These are phyloP conservation scores for Strongylocentrotus purpuratus DNA, from an alignment of 35 echinoderm and acorn worm genomes.

Conservation along the genomic window DNA sequence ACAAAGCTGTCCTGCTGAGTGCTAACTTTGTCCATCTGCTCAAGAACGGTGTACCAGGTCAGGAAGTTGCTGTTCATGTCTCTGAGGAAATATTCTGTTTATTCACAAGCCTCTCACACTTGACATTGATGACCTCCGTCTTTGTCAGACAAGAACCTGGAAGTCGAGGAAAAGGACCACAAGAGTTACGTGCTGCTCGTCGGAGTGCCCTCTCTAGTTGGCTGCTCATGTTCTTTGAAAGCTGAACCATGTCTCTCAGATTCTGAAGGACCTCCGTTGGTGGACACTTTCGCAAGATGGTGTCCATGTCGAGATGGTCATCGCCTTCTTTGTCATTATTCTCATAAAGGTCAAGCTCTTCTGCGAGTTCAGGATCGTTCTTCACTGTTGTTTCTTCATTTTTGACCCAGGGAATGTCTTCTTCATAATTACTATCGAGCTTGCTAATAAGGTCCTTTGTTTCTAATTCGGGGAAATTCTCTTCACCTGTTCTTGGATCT, in stretches of 20 bases:
- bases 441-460: too few relatives aligned
- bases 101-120: neutral
- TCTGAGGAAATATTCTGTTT: neutral
- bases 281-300: neutral
- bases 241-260: neutral
- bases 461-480: too few relatives aligned
- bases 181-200: neutral
- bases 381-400: neutral
- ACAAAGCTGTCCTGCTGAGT: neutral
- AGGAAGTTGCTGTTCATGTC: neutral
- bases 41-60: neutral
- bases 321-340: neutral
- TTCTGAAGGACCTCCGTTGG: neutral
- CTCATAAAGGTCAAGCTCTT: neutral
- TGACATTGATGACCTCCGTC: neutral
- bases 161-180: neutral
- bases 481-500: too few relatives aligned
- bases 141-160: neutral
- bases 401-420: too few relatives aligned
- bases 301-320: neutral
- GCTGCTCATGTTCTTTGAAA: neutral
- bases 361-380: neutral
- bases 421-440: too few relatives aligned
- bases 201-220: neutral
- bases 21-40: neutral